Base-by-base conservation (phyloP, 2,797 vertebrate genomes). In the Halcyon badia region DNA sequence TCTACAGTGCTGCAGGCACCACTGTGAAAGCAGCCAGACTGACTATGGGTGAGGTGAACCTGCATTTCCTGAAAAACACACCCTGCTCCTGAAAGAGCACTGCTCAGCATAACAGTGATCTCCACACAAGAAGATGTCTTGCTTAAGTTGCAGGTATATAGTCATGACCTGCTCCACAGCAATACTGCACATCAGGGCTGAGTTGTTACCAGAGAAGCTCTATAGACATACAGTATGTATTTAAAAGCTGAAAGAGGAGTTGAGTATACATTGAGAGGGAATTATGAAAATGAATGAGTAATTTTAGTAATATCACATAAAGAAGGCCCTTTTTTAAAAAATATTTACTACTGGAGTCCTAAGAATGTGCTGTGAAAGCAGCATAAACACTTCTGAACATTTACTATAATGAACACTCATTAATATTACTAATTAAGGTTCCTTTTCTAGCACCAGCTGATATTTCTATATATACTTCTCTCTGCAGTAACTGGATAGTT, bases 391-490 rank as follows among this genome's bases (percentile, higher is more conserved):
- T 89, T 91, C 81, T 83, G 48, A 96, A 62, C 11, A 15, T 79
- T 90, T 95, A 54, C 49, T 44, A 30, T 37, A 41, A 90, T 19
- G 9, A 72, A 19, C 17, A 54, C 3, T 25, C 30, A 89, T 70
- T 75, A 87, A 57, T 71, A 57, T 71, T 77, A 46, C 25, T 80
- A 82, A 86, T 81, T 71, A 83, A 94, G 85, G 70, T 90, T 95
- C 77, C 64, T 92, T 93, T 87, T 41, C 35, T 78, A 80, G 64
- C 48, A 81, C 48, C 92, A 96, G 94, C 64, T 95, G 94, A 94
- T 97, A 96, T 91, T 94, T 97, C 83, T 92, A 54, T 92, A 94
- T 56, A 57, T 49, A 73, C 37, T 89, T 83, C 68, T 48, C 83
- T 93, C 87, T 95, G 91, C 76, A 90, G 87, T 86, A 56, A 54